phyloP scores from a whole-genome alignment of 2,888 invertebrate genomes.

The Ceratothoa steindachneri region DNA sequence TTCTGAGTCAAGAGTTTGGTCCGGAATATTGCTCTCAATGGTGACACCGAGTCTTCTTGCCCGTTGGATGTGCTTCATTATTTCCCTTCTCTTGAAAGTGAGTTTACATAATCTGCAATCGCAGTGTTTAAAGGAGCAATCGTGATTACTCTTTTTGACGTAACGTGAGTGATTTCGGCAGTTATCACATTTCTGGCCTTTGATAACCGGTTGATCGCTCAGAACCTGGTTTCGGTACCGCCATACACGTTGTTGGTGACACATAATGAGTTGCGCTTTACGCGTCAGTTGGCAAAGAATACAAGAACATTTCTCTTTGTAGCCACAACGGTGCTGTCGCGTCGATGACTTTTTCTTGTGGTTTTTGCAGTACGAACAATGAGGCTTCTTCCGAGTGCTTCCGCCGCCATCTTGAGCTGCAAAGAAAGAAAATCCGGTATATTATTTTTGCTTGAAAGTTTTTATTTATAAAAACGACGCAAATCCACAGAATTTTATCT shows the following conservation, averaged over 20 bases:
- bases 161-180: constrained; percentile 30
- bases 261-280: not conserved
- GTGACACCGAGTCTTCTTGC: constrained; percentile 16
- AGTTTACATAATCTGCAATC: constrained; percentile 26
- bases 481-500: too few species aligned
- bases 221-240: not conserved
- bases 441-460: too few species aligned
- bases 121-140: constrained; percentile 25
- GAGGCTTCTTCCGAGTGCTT: not conserved
- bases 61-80: constrained; percentile 36
- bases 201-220: not conserved
- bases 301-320: constrained; percentile 20
- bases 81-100: constrained; percentile 18
- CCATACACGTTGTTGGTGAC: not conserved
- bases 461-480: too few species aligned
- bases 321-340: constrained; percentile 16
- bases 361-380: constrained; percentile 33
- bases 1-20: not conserved
- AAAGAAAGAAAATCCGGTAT: too few species aligned
- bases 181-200: constrained; percentile 28
- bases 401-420: not conserved
- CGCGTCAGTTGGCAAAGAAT: constrained; percentile 22
- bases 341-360: constrained; percentile 19
- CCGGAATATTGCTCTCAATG: not conserved
- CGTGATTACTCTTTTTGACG: constrained; percentile 25